phyloP scores from a whole-genome alignment of 2,797 vertebrate species.

The Arctocebus calabarensis region DNA sequence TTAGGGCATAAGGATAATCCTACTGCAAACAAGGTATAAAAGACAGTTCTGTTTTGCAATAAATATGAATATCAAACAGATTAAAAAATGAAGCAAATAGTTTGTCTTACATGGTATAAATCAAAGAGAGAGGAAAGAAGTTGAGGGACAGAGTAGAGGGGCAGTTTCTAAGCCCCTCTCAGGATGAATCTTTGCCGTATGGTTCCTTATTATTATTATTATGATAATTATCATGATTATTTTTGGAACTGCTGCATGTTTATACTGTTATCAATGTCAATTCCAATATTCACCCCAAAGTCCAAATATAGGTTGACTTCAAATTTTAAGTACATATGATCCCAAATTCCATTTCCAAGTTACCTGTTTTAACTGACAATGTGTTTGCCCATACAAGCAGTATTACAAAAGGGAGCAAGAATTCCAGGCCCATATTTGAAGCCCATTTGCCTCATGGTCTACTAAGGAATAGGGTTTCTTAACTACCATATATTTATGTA shows the following conservation, averaged over 20 bases:
- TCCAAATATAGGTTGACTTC: not conserved
- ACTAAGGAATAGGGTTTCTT: not conserved
- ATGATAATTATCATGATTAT: not conserved
- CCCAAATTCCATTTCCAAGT: not conserved
- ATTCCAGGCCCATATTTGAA: not conserved
- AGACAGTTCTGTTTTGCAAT: conserved; percentile 2
- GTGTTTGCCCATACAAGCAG: not conserved
- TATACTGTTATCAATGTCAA: not conserved
- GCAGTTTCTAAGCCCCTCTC: not conserved
- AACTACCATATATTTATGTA: not conserved
- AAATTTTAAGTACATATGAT: not conserved
- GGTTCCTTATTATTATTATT: not conserved
- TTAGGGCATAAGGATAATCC: not conserved
- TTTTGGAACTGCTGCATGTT: not conserved
- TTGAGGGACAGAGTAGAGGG: not conserved
- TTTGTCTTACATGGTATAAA: not conserved
- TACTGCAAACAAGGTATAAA: not conserved
- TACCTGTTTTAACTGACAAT: not conserved
- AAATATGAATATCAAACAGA: not conserved
- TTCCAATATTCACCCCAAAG: not conserved
- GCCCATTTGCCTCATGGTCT: not conserved
- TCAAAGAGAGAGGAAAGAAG: not conserved
- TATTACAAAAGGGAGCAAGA: not conserved
- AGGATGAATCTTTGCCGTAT: not conserved
- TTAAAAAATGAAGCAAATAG: not conserved